Conservation (phyloP, 2,797 vertebrate genomes). For the Cyclopterus lumpus region DNA sequence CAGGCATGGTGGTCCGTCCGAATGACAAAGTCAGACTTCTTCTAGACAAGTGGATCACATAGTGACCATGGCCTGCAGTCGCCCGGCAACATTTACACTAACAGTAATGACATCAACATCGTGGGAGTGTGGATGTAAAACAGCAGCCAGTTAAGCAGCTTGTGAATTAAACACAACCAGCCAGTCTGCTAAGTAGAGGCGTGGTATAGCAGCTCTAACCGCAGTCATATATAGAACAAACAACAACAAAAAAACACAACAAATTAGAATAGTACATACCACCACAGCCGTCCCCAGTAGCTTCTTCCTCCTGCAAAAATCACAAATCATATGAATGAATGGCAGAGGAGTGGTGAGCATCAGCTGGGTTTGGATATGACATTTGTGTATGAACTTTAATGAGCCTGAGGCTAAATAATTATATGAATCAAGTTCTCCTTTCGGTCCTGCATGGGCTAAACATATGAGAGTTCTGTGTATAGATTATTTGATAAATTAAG, state of each 20-base stretch:
- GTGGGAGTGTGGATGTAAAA: not conserved
- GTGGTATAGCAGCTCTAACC: not conserved
- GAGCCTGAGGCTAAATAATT: not conserved
- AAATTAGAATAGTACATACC: constrained; percentile 67
- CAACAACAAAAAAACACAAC: not conserved
- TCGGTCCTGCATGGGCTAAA: not conserved
- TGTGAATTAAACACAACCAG: constrained; percentile 8
- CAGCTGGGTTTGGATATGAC: not conserved
- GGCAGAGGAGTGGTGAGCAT: not conserved
- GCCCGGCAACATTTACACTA: not conserved
- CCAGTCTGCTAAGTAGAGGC: not conserved
- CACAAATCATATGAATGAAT: constrained; percentile 6
- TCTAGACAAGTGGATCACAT: not conserved
- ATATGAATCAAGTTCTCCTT: not conserved
- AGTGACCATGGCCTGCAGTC: not conserved
- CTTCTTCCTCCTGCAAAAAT: constrained; percentile 65
- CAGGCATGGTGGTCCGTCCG: constrained; percentile 4
- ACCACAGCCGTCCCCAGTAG: constrained; percentile 64
- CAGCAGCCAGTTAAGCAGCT: constrained; percentile 2
- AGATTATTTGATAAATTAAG: not conserved
- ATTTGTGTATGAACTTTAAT: not conserved
- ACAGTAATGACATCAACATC: not conserved
- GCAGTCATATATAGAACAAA: not conserved
- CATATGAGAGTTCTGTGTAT: not conserved
- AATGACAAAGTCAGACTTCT: not conserved